Conservation (phyloP, 2,888 invertebrate genomes). For the Drosophila mettleri region DNA sequence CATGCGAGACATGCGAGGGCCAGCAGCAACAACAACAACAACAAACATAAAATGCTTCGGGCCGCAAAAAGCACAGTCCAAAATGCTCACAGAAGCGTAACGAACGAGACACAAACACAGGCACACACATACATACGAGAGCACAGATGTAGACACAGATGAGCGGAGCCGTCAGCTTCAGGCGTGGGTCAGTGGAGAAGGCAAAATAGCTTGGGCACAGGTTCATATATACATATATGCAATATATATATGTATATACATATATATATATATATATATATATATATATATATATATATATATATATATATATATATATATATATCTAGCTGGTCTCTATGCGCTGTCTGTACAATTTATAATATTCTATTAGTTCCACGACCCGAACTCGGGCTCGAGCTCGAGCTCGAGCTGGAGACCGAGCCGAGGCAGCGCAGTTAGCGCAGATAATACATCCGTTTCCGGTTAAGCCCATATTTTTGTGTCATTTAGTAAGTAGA, state of each 20-base stretch:
- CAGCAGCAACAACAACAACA: conserved; percentile 12
- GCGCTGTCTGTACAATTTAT: conserved; percentile 66
- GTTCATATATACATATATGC: conserved; percentile 31
- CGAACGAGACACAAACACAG: conserved; percentile 55
- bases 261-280: background rate
- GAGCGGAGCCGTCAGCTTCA: conserved; percentile 50
- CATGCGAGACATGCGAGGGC: conserved; percentile 53
- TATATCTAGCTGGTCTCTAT: conserved; percentile 17
- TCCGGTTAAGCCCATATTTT: conserved; percentile 86
- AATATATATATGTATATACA: background rate
- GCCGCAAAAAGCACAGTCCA: conserved; percentile 75
- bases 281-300: background rate
- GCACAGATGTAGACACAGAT: conserved; percentile 30
- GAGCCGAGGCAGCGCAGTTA: conserved; percentile 82
- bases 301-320: background rate
- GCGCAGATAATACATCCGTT: conserved; percentile 86
- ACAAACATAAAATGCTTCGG: conserved; percentile 41
- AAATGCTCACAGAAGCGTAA: conserved; percentile 77
- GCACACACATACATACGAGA: background rate
- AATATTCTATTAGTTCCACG: conserved; percentile 81
- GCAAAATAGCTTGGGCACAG: conserved; percentile 40
- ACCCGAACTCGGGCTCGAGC: conserved; percentile 63
- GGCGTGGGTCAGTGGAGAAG: conserved; percentile 70
- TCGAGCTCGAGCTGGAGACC: conserved; percentile 38
- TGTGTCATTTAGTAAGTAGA: conserved; percentile 74